These are phyloP conservation scores for Drosophila sordidula DNA, from an alignment of 2,888 invertebrate genomes.

Conservation along the genomic window DNA sequence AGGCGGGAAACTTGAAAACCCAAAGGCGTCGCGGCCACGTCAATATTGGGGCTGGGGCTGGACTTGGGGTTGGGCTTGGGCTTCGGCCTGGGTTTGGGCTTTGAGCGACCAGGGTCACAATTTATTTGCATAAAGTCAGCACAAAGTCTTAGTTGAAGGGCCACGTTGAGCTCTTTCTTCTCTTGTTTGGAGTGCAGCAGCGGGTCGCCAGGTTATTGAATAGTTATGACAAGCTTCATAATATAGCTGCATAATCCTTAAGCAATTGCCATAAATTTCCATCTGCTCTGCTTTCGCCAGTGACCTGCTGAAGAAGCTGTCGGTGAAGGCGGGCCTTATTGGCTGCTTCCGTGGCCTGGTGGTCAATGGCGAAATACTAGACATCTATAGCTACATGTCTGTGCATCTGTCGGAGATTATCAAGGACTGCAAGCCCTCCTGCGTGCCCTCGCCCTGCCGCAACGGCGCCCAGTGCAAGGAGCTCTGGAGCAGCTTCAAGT, in stretches of 20 bases:
- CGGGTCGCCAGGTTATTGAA: constrained; percentile 61
- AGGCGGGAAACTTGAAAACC: constrained; percentile 48
- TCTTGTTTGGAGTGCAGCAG: constrained; percentile 20
- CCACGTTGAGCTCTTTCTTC: not conserved
- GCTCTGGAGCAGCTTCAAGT: constrained; percentile 96
- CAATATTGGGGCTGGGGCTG: constrained; percentile 22
- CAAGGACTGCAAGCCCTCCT: constrained; percentile 96
- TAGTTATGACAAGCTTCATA: constrained; percentile 56
- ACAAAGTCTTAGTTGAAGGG: constrained; percentile 5
- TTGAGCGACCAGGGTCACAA: constrained; percentile 33
- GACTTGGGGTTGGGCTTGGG: constrained; percentile 8
- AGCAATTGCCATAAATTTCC: constrained; percentile 56
- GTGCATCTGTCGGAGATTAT: constrained; percentile 96
- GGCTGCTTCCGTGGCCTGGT: constrained; percentile 97
- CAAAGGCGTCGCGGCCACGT: constrained; percentile 48
- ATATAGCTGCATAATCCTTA: constrained; percentile 50
- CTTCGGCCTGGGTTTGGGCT: not conserved
- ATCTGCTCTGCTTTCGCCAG: constrained; percentile 84
- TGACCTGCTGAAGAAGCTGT: constrained; percentile 92
- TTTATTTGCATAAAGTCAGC: constrained; percentile 73
- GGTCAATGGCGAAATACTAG: constrained; percentile 95
- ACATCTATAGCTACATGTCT: constrained; percentile 96
- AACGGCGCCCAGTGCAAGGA: constrained; percentile 96
- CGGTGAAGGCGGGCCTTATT: constrained; percentile 94
- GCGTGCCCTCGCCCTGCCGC: constrained; percentile 96